Percentiles rank a stretch among this genome's conserved stretches.
These are phyloP conservation scores for Aphaenogaster rudis DNA, from an alignment of 1,140 invertebrate species.

Conservation along the genomic window DNA sequence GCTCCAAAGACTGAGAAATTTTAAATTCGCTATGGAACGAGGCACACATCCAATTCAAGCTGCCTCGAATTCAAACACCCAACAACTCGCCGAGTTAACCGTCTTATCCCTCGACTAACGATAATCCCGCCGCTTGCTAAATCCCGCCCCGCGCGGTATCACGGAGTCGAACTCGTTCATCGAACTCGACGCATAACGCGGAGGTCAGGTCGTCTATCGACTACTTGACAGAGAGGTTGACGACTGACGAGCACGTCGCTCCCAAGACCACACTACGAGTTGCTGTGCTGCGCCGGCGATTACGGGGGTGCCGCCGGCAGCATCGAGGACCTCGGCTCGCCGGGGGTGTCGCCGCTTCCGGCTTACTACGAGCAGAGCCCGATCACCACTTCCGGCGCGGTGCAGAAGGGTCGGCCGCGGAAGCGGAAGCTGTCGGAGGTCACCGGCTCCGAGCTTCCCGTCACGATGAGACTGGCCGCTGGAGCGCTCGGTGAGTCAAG, in stretches of 20 bases:
- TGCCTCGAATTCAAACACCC: background rate
- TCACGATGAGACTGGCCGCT: conserved; percentile 91
- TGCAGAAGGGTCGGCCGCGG: conserved; percentile 93
- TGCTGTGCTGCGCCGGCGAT: conserved; percentile 88
- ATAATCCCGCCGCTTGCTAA: background rate
- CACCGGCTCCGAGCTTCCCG: conserved; percentile 88
- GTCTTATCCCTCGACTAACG: background rate
- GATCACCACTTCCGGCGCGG: conserved; percentile 85
- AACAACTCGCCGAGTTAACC: background rate
- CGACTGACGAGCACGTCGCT: conserved; percentile 78
- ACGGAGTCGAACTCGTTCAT: conserved; percentile 68
- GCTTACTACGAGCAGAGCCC: conserved; percentile 87
- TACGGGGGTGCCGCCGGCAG: conserved; percentile 88
- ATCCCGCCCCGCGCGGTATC: background rate
- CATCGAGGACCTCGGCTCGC: conserved; percentile 88
- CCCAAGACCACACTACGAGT: conserved; percentile 90
- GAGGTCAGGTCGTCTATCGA: conserved; percentile 74
- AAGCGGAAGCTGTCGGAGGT: conserved; percentile 91
- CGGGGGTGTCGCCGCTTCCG: conserved; percentile 88
- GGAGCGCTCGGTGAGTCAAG: conserved; percentile 89
- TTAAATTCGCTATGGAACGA: background rate
- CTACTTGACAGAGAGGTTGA: conserved; percentile 79
- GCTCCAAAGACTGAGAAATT: background rate
- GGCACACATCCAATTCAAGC: background rate
- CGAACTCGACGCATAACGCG: conserved; percentile 74